Base-by-base conservation (phyloP, 1,140 invertebrate genomes). In the Drosophila aff. region DNA sequence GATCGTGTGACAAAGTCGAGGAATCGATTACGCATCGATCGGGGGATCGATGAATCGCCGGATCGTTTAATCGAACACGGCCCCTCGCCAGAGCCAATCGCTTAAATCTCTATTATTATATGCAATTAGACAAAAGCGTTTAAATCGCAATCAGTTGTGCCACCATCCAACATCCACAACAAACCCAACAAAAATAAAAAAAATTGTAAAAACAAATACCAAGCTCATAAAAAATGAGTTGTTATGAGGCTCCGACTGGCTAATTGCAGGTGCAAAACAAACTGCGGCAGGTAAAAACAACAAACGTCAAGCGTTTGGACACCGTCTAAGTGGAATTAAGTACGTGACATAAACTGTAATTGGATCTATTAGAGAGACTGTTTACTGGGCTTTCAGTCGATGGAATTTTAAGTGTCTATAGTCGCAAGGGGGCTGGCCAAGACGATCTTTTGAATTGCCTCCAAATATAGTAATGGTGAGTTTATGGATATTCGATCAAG, bases 271-370 rank as follows among this genome's bases (percentile, higher is more conserved):
- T 82, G 77, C 76, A 65, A 71, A 66, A 78, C 76, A 78, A 65
- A 78, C 75, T 36, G 68, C 50, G 52, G 36, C 74, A 68, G 40
- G 43, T 47, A 71, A 64, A 73, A 66, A 69, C 44, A 60, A 63
- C 53, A 69, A 76, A 87, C 67, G 66, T 68, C 31, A 80, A 89
- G 62, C 83, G 79, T 82, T 86, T 87, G 79, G 64, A 80, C 64
- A 71, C 79, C 79, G 47, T 67, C 73, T 87, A 87, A 87, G 82
- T 89, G 84, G 81, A 81, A 81, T 89, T 89, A 84, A 89, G 81
- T 89, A 89, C 84, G 84, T 89, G 84, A 89, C 84, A 89, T 63
- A 89, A 81, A 89, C 69, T 78, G 64, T 89, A 89, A 89, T 89
- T 89, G 84, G 78, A 81, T 67, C 82, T 76, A 86, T 86, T 86